Percentiles rank a stretch among this genome's conserved stretches.
Conservation (phyloP, 2,797 vertebrate genomes). For the Fratercula arctica region DNA sequence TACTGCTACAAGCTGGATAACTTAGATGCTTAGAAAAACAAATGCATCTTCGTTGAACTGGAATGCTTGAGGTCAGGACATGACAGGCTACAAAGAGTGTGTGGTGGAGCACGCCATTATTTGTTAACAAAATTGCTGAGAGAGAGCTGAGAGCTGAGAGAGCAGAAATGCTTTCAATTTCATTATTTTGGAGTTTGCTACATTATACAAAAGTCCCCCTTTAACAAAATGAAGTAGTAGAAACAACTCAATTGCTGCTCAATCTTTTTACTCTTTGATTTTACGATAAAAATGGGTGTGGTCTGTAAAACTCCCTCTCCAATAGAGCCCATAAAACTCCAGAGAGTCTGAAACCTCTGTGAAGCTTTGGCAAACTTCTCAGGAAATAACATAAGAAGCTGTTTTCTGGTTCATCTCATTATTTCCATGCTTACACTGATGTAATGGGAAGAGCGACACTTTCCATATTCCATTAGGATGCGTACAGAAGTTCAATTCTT, state of each 20-base stretch:
- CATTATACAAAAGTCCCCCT: neutral
- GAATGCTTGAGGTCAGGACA: neutral
- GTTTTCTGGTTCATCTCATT: conserved; percentile 57
- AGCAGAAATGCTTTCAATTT: neutral
- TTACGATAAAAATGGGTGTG: conserved; percentile 37
- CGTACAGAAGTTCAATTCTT: neutral
- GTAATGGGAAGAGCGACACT: conserved; percentile 59
- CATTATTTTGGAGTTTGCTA: neutral
- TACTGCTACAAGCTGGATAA: neutral
- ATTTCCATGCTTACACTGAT: conserved; percentile 59
- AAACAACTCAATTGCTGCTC: neutral
- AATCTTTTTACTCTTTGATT: neutral
- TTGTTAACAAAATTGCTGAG: neutral
- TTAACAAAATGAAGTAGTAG: neutral
- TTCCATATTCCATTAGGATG: conserved; percentile 40
- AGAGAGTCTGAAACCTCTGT: conserved; percentile 39
- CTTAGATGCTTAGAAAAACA: neutral
- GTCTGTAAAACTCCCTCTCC: conserved; percentile 24
- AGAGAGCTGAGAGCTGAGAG: neutral
- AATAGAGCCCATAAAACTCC: conserved; percentile 29
- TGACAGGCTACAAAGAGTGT: neutral
- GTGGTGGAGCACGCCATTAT: neutral
- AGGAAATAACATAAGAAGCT: conserved; percentile 58
- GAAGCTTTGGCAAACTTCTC: conserved; percentile 56
- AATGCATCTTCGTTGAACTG: neutral